Base-by-base conservation (phyloP, 2,113 vertebrate genomes). In the Vombatus ursinus region DNA sequence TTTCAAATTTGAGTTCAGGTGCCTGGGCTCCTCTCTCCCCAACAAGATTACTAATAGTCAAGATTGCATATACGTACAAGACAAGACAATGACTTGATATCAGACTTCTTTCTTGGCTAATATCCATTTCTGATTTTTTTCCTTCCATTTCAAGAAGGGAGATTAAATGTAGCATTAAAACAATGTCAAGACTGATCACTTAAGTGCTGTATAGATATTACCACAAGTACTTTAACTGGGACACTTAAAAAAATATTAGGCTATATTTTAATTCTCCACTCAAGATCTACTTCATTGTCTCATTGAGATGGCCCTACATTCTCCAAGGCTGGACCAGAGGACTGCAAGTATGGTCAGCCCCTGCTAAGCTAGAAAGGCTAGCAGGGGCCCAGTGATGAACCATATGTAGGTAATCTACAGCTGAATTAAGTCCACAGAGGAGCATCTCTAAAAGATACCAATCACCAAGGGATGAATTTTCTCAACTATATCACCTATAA, bases 51-150 rank as follows among this genome's bases (percentile, higher is more conserved):
- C 3, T 14, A 53, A 48, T 31, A 95, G 49, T 50, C 91, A 84
- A 1, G n/a, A n/a, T 84, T 44, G n/a, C n/a, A 44, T n/a, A 22
- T 84, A 44, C 44, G 16, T 23, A 84, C 19, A 44, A 84, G 68
- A 68, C 7, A 9, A 22, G 93, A 61, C 52, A 25, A 12, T 68
- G 96, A 95, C 53, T 52, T n/a, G 53, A 90, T 91, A 50, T 91
- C 50, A 94, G 9, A 91, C 50, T 48, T 89, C 90, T 26, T 1
- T 53, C 49, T 89, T 54, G 19, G 23, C 12, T 93, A 89, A 94
- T 23, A 91, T 50, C 3, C 90, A 22, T 49, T 96, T 95, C 93
- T 52, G 91, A 92, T 89, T 91, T 50, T 54, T 94, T 89, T 3
- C 31, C 50, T 91, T 95, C 26, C 19, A 84, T 92, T 95, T 49